Evolutionary conservation across 2,888 invertebrate species (phyloP), one percentile per base, ranked within the genome.

Genomic region (Fragum sueziense): DNA sequence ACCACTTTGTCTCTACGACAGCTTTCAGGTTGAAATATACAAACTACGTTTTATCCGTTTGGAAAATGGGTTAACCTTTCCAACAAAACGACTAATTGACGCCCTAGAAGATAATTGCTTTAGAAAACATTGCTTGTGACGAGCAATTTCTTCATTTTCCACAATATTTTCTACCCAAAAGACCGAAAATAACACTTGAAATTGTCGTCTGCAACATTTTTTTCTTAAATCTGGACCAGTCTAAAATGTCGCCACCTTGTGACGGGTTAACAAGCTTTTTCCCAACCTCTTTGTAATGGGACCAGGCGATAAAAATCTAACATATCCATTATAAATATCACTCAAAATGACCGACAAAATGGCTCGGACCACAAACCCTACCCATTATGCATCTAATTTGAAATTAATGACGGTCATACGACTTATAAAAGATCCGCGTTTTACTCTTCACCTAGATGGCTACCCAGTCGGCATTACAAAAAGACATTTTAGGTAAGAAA

Each of bases 321-420:
- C n/a, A 65, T 41, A 65, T 41, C 65, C 22, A 41, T 41, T 65
- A 65, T 65, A 65, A 65, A 61, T n/a, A 65, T 34, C 65, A 65
- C 41, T 65, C 65, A 37, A 65, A 34, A 65, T 69, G 69, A 31
- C 69, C 69, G 20, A 47, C 69, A 27, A 31, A 52, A 51, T 69
- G 69, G 52, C 69, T 69, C 33, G 52, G 52, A 54, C 54, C 71
- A 41, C 71, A 71, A 59, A 71, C 61, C 54, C 25, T 11, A 17
- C 29, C 33, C 37, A 76, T 76, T 74, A 76, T 76, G 79, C 79
- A 82, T 79, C 74, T 82, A 82, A 82, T 82, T 82, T 79, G 82
- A 82, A 79, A 76, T 82, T 79, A 74, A 82, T 82, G 79, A 79
- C 74, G 79, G 79, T 74, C 79, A 82, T 82, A 79, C 59, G 76